Percentiles rank a stretch among this genome's conserved stretches.
phyloP scores from a whole-genome alignment of 2,797 vertebrate genomes.

The Orestias chungarensis region DNA sequence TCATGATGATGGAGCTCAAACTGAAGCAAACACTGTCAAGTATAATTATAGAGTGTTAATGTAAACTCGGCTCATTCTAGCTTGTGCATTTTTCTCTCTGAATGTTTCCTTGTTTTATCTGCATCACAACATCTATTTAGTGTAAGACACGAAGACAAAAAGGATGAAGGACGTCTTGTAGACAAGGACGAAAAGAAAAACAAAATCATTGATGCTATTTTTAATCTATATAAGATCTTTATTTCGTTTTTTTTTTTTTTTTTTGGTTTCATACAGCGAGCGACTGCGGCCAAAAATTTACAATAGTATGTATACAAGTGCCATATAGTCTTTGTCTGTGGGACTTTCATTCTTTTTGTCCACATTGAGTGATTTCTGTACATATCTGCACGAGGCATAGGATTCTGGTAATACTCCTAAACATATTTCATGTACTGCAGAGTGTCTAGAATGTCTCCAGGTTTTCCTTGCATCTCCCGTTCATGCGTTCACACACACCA shows the following conservation, averaged over 20 bases:
- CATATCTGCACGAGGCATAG: constrained; percentile 21
- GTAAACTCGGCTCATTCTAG: no score
- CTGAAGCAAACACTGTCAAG: no score
- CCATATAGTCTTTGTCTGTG: constrained; percentile 29
- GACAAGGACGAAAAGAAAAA: no score
- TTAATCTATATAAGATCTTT: constrained; percentile 55
- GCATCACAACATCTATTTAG: no score
- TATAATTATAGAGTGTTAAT: no score
- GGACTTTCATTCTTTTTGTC: constrained; percentile 32
- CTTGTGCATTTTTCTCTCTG: no score
- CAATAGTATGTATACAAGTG: constrained; percentile 60
- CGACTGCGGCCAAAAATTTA: constrained; percentile 64
- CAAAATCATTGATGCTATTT: constrained; percentile 14
- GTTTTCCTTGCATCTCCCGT: constrained; percentile 46
- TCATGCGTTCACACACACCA: constrained; percentile 47
- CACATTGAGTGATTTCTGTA: constrained; percentile 36
- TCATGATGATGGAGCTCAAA: no score
- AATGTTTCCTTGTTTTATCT: no score
- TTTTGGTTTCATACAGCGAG: constrained; percentile 61
- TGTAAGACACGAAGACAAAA: no score
- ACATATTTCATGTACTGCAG: constrained; percentile 33
- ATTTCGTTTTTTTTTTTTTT: constrained; percentile 66
- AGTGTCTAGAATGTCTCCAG: constrained; percentile 29
- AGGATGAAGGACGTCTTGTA: no score
- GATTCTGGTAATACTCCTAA: neutral